Conservation (phyloP, 2,888 invertebrate species). For the Ectropis crepuscularia region DNA sequence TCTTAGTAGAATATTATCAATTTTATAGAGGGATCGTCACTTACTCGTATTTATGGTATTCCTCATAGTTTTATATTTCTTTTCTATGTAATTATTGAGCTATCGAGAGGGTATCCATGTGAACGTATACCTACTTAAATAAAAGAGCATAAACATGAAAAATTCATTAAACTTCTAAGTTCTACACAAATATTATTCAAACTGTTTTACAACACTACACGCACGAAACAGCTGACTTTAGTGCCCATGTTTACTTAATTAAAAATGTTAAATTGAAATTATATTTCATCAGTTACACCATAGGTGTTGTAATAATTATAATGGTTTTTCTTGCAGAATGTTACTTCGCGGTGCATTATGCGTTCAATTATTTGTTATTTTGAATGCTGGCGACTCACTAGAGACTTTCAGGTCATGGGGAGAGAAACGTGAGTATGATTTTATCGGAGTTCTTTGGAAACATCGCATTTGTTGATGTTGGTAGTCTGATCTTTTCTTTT, state of each 20-base stretch:
- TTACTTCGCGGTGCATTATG: constrained; percentile 48
- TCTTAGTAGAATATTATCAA: too few relatives aligned
- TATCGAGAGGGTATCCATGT: too few relatives aligned
- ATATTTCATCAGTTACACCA: constrained; percentile 3
- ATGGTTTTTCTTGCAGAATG: constrained; percentile 58
- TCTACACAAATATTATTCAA: too few relatives aligned
- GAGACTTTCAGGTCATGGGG: constrained; percentile 59
- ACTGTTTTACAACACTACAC: too few relatives aligned
- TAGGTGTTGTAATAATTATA: constrained; percentile 4
- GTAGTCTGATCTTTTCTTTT: background rate
- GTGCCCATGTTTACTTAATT: constrained; percentile 7
- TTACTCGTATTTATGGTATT: too few relatives aligned
- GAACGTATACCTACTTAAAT: too few relatives aligned
- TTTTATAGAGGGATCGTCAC: too few relatives aligned
- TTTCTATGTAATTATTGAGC: too few relatives aligned
- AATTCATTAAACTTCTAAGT: too few relatives aligned
- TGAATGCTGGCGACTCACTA: constrained; percentile 52
- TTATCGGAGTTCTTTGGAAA: constrained; percentile 1
- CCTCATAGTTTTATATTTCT: too few relatives aligned
- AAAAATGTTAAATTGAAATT: constrained; percentile 26
- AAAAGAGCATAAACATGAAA: too few relatives aligned
- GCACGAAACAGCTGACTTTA: constrained; percentile 4
- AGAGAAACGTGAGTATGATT: constrained; percentile 63
- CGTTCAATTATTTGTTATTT: constrained; percentile 55
- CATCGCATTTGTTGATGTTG: background rate